phyloP scores from a whole-genome alignment of 2,797 vertebrate genomes.

The Crypturellus tataupa region DNA sequence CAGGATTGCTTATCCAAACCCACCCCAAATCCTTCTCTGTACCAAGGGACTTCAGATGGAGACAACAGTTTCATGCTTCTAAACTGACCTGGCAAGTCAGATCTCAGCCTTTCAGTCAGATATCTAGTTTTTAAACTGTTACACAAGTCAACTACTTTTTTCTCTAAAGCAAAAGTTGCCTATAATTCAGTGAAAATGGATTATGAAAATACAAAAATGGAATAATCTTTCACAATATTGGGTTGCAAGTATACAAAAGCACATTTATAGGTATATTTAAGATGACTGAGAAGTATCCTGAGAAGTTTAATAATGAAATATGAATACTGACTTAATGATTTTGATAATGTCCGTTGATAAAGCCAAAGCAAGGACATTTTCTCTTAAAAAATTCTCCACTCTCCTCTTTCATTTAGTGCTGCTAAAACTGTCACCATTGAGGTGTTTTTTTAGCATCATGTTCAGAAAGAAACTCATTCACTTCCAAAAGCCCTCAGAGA shows the following conservation, averaged over 20 bases:
- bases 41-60: background rate
- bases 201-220: background rate
- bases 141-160: background rate
- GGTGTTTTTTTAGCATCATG: constrained; percentile 20
- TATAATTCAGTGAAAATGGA: background rate
- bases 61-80: background rate
- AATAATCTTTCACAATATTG: background rate
- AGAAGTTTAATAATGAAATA: background rate
- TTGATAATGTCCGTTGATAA: background rate
- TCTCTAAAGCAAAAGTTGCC: background rate
- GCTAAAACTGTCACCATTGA: constrained; percentile 8
- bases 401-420: background rate
- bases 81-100: background rate
- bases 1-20: too few relatives aligned
- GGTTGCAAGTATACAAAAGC: background rate
- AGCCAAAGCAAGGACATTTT: background rate
- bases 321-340: background rate
- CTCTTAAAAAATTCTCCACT: background rate
- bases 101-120: background rate
- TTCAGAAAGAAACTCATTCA: constrained; percentile 1
- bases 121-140: background rate
- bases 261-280: background rate
- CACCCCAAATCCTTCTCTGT: too few relatives aligned
- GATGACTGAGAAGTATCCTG: background rate
- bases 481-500: constrained; percentile 14